phyloP scores from a whole-genome alignment of 2,888 invertebrate genomes.

The Drosophila pseudotakahashii region DNA sequence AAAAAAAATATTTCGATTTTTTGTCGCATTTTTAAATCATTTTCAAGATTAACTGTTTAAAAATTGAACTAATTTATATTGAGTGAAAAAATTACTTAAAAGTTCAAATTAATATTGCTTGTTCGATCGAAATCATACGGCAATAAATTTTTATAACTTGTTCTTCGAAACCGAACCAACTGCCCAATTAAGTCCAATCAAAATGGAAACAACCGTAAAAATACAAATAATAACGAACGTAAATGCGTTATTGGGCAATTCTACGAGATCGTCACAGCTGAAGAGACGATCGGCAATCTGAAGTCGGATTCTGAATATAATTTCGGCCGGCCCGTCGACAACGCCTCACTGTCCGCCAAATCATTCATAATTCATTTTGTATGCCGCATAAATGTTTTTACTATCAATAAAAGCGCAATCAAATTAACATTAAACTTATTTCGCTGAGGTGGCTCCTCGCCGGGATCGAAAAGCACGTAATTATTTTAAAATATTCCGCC shows the following conservation, averaged over 20 bases:
- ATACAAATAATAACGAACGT: slow-evolving; percentile 48
- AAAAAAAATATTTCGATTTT: too few relatives aligned
- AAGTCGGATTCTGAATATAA: slow-evolving; percentile 21
- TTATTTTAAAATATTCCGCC: slow-evolving; percentile 56
- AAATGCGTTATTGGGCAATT: slow-evolving; percentile 32
- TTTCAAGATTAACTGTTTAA: neutral
- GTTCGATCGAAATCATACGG: slow-evolving; percentile 17
- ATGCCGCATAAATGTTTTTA: slow-evolving; percentile 77
- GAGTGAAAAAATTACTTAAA: neutral
- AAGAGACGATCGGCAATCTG: slow-evolving; percentile 12
- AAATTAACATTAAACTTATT: slow-evolving; percentile 80
- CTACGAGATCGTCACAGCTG: slow-evolving; percentile 21
- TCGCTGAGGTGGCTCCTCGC: slow-evolving; percentile 33
- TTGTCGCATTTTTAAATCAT: too few relatives aligned
- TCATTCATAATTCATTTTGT: slow-evolving; percentile 71
- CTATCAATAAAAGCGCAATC: slow-evolving; percentile 83
- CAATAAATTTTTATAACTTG: slow-evolving; percentile 27
- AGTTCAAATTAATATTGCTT: slow-evolving; percentile 11
- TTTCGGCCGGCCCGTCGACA: slow-evolving; percentile 25
- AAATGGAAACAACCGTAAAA: slow-evolving; percentile 36
- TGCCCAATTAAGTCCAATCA: slow-evolving; percentile 42
- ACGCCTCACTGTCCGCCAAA: slow-evolving; percentile 47
- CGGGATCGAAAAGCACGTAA: slow-evolving; percentile 34
- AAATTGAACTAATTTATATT: neutral
- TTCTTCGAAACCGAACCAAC: slow-evolving; percentile 4